These are phyloP conservation scores for Eupelmus urozonus DNA, from an alignment of 2,888 invertebrate genomes.

Conservation along the genomic window DNA sequence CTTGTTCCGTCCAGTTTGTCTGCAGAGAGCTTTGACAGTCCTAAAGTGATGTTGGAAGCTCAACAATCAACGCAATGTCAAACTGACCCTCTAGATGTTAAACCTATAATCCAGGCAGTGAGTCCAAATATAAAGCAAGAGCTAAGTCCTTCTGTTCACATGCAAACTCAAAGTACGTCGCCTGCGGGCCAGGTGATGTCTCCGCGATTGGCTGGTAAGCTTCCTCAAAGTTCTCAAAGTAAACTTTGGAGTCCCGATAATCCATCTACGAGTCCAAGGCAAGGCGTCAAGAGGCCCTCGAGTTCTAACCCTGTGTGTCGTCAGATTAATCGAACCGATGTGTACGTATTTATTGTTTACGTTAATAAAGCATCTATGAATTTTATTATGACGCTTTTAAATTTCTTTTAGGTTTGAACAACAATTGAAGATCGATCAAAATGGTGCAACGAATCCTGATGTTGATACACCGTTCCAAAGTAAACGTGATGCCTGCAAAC, in stretches of 20 bases:
- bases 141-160: constrained; percentile 69
- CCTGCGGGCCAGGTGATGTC: constrained; percentile 71
- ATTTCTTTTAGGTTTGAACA: constrained; percentile 83
- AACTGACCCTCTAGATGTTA: constrained; percentile 72
- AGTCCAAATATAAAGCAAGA: constrained; percentile 72
- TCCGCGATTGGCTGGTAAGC: constrained; percentile 59
- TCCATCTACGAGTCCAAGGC: constrained; percentile 69
- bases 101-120: constrained; percentile 68
- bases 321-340: constrained; percentile 73
- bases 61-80: constrained; percentile 74
- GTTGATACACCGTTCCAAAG: constrained; percentile 84
- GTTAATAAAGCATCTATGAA: neutral
- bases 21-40: constrained; percentile 68
- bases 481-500: constrained; percentile 86
- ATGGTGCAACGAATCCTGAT: constrained; percentile 86
- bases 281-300: constrained; percentile 75
- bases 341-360: constrained; percentile 70
- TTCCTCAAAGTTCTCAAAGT: constrained; percentile 48
- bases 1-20: constrained; percentile 73
- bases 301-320: constrained; percentile 72
- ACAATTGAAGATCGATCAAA: constrained; percentile 86
- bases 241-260: constrained; percentile 63
- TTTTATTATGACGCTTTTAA: neutral
- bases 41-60: constrained; percentile 59
- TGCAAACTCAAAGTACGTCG: constrained; percentile 68